phyloP scores from a whole-genome alignment of 92 coral and sea anemone species.

The Phenganax subtilis region DNA sequence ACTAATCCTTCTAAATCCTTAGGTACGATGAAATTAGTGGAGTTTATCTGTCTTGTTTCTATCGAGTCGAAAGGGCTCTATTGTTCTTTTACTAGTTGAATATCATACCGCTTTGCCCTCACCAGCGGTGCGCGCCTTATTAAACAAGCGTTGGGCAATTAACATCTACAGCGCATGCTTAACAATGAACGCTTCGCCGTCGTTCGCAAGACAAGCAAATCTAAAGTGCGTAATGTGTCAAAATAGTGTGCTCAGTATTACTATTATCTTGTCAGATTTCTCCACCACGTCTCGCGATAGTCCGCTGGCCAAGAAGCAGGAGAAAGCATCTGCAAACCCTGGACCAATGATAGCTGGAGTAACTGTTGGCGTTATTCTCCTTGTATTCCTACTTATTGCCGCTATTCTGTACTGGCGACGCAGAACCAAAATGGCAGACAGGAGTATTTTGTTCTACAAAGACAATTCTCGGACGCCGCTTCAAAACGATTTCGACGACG shows the following conservation, averaged over 20 bases:
- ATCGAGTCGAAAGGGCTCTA: too few species aligned
- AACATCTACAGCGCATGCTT: too few species aligned
- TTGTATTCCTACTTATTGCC: constrained; percentile 36
- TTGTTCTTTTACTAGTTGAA: too few species aligned
- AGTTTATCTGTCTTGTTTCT: too few species aligned
- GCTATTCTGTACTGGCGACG: constrained; percentile 41
- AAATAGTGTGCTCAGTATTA: neutral
- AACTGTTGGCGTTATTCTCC: constrained; percentile 42
- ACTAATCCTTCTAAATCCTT: too few species aligned
- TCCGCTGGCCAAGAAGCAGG: constrained; percentile 17
- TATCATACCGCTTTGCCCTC: too few species aligned
- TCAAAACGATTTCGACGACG: constrained; percentile 86
- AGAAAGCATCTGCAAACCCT: neutral
- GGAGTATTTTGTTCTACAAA: constrained; percentile 64
- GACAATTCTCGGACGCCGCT: constrained; percentile 69
- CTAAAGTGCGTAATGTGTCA: neutral
- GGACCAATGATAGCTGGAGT: constrained; percentile 47
- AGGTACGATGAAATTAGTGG: too few species aligned
- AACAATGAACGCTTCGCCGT: too few species aligned
- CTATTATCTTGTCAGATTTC: neutral
- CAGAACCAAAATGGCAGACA: constrained; percentile 46
- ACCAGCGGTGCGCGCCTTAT: too few species aligned
- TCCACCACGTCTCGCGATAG: neutral
- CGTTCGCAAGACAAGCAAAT: too few species aligned
- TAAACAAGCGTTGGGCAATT: too few species aligned